Percentiles rank a stretch among this genome's conserved stretches.
Conservation (phyloP, 1,140 invertebrate species). For the Steinernema khuongi region DNA sequence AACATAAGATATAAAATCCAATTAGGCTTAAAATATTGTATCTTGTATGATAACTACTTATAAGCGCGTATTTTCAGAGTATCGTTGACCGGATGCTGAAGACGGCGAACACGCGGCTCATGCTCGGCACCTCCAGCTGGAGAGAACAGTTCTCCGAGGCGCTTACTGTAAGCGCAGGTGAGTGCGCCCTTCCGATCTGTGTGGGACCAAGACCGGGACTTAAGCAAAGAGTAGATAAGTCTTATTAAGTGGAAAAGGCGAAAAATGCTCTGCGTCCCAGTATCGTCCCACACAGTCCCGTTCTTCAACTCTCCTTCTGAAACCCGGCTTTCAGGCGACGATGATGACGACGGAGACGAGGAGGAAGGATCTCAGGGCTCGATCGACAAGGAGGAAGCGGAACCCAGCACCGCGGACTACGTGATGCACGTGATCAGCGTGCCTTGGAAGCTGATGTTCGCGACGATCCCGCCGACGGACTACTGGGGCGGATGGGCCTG, state of each 20-base stretch:
- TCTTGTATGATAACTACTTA: no score
- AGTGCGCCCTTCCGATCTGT: conserved; percentile 29
- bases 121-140: conserved; percentile 93
- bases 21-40: no score
- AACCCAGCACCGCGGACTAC: conserved; percentile 81
- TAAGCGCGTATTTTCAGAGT: conserved; percentile 67
- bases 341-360: conserved; percentile 60
- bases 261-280: no score
- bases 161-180: conserved; percentile 80
- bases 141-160: conserved; percentile 96
- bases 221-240: no score
- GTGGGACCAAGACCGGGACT: no score
- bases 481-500: conserved; percentile 59
- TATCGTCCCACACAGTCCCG: no score
- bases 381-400: conserved; percentile 40
- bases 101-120: conserved; percentile 83
- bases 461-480: conserved; percentile 95
- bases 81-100: conserved; percentile 95
- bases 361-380: conserved; percentile 53
- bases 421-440: conserved; percentile 89
- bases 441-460: conserved; percentile 96
- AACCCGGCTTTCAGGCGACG: conserved; percentile 47
- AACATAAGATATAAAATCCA: not conserved
- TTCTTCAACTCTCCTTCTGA: no score
- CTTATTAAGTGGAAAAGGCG: no score